phyloP scores from a whole-genome alignment of 2,113 vertebrate species.

The Ictalurus furcatus region DNA sequence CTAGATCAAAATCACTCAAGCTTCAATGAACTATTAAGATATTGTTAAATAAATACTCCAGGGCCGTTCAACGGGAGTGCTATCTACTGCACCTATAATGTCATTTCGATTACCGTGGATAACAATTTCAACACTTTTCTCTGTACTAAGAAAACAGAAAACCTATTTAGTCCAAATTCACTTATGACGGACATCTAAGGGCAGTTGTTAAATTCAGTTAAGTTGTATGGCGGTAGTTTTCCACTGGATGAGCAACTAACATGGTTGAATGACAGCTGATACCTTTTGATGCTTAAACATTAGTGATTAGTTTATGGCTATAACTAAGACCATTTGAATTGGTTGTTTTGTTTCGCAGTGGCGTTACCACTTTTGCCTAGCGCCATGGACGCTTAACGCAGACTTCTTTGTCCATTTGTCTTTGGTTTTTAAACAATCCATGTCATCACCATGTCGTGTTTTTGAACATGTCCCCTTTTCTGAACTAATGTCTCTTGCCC shows the following conservation, averaged over 20 bases:
- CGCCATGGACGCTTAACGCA: not conserved
- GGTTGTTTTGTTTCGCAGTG: not conserved
- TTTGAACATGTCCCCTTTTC: too few species aligned
- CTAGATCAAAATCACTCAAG: not conserved
- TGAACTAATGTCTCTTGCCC: not conserved
- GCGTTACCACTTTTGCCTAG: too few species aligned
- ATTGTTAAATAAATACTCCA: not conserved
- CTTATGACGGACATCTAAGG: not conserved
- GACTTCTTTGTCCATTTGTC: not conserved
- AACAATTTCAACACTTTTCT: not conserved
- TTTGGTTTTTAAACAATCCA: too few species aligned
- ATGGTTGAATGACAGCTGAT: not conserved
- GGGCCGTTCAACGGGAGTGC: not conserved
- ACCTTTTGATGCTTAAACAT: not conserved
- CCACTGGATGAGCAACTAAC: not conserved
- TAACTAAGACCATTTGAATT: not conserved
- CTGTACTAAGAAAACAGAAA: not conserved
- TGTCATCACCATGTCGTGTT: too few species aligned
- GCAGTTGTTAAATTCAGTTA: not conserved
- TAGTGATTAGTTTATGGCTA: not conserved
- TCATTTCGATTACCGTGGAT: not conserved
- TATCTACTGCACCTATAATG: not conserved
- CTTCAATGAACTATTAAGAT: not conserved
- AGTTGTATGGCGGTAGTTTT: not conserved
- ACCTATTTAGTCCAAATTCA: not conserved